A percentile compares a stretch with the other conserved stretches of the same genome.
phyloP scores from a whole-genome alignment of 2,888 invertebrate species.

The Pimpla rufipes region DNA sequence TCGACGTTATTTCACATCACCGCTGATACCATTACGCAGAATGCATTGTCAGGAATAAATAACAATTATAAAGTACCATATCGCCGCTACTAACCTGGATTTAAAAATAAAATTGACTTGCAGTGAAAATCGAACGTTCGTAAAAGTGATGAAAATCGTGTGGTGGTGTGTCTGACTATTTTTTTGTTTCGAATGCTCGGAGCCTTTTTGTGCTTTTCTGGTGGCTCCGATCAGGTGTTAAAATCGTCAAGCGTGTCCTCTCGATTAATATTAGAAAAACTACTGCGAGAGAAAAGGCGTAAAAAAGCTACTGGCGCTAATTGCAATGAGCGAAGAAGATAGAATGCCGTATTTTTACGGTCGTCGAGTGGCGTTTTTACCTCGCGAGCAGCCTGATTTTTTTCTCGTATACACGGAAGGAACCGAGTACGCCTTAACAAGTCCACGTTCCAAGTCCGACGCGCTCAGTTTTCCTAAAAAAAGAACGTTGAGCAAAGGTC shows the following conservation, averaged over 20 bases:
- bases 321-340: slow-evolving; percentile 53
- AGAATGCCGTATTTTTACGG: slow-evolving; percentile 45
- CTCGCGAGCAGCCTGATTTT: slow-evolving; percentile 73
- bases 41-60: not conserved
- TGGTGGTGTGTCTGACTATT: not conserved
- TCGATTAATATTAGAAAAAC: slow-evolving; percentile 18
- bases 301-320: slow-evolving; percentile 55
- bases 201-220: slow-evolving; percentile 17
- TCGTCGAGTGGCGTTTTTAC: slow-evolving; percentile 67
- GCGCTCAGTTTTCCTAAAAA: slow-evolving; percentile 73
- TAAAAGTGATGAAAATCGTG: not conserved
- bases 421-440: slow-evolving; percentile 73
- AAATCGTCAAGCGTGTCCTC: slow-evolving; percentile 49
- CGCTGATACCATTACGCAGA: not conserved
- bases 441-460: slow-evolving; percentile 73
- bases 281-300: not conserved
- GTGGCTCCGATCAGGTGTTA: slow-evolving; percentile 38
- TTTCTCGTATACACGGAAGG: slow-evolving; percentile 74
- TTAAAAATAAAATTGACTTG: not conserved
- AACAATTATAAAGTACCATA: not conserved
- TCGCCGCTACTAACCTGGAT: not conserved
- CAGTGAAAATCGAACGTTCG: not conserved
- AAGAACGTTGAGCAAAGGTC: slow-evolving; percentile 65
- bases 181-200: not conserved
- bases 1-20: not conserved